Percentiles rank a stretch among this genome's conserved stretches.
Evolutionary conservation across 2,888 invertebrate genomes (phyloP).

Genomic region (Drosophila mulleri): DNA sequence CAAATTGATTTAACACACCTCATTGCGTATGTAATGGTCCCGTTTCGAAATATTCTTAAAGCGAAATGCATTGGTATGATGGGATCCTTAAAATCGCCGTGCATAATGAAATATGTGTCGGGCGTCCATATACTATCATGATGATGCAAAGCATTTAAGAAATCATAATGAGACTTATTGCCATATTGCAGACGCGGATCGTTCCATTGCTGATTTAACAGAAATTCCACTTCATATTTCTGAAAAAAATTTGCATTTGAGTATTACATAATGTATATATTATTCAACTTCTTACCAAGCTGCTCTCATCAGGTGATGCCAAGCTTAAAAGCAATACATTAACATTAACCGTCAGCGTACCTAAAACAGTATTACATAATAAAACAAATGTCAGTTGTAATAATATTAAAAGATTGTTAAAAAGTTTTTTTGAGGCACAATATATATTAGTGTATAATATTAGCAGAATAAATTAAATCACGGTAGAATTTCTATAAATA

Average conservation of each 20-base stretch:
- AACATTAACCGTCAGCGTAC: constrained; percentile 96
- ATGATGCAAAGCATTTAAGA: constrained; percentile 96
- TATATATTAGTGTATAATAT: no score
- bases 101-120: constrained; percentile 98
- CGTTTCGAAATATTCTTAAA: constrained; percentile 95
- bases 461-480: no score
- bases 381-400: constrained; percentile 2
- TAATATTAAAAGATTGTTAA: not conserved
- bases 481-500: no score
- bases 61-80: constrained; percentile 97
- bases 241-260: constrained; percentile 82
- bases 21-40: constrained; percentile 97
- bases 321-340: constrained; percentile 96
- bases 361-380: constrained; percentile 86
- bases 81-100: constrained; percentile 97
- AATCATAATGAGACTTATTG: constrained; percentile 94
- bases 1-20: constrained; percentile 86
- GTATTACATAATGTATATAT: constrained; percentile 2
- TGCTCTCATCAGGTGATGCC: constrained; percentile 98
- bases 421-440: no score
- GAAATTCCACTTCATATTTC: constrained; percentile 98
- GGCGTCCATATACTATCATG: constrained; percentile 97
- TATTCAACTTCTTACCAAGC: constrained; percentile 90
- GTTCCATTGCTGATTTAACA: constrained; percentile 97
- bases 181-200: constrained; percentile 95